Evolutionary conservation across 2,888 invertebrate genomes (phyloP).

Genomic region (Seira musarum): DNA sequence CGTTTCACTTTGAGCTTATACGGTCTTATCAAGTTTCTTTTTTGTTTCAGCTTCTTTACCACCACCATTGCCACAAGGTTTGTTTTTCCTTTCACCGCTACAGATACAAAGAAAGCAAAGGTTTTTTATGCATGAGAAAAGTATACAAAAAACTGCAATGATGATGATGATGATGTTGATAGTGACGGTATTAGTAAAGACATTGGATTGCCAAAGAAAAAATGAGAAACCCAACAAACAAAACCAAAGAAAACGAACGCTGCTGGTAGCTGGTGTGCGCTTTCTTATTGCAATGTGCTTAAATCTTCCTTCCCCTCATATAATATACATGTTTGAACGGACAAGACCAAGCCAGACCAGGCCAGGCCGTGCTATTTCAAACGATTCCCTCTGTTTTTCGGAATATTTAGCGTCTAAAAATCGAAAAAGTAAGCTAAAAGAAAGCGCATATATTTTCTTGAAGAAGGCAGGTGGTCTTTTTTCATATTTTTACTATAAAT

Average conservation of each 20-base stretch:
- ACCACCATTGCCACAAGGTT: background rate
- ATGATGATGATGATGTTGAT: background rate
- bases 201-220: background rate
- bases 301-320: background rate
- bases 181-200: background rate
- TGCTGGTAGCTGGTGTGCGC: no score
- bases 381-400: background rate
- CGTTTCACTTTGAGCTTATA: no score
- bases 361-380: no score
- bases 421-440: background rate
- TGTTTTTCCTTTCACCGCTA: background rate
- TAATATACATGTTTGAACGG: no score
- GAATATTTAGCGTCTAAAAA: conserved; percentile 20
- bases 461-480: conserved; percentile 32
- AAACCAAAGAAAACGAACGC: no score
- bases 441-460: background rate
- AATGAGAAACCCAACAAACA: background rate
- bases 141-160: background rate
- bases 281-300: background rate
- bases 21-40: no score
- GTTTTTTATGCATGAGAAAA: background rate
- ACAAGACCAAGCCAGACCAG: no score
- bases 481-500: conserved; percentile 27
- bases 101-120: background rate
- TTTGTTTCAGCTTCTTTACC: background rate